Evolutionary conservation across 1,140 invertebrate species (phyloP), one percentile per base, ranked within the genome.

Genomic region (Rhagoletis pomonella): DNA sequence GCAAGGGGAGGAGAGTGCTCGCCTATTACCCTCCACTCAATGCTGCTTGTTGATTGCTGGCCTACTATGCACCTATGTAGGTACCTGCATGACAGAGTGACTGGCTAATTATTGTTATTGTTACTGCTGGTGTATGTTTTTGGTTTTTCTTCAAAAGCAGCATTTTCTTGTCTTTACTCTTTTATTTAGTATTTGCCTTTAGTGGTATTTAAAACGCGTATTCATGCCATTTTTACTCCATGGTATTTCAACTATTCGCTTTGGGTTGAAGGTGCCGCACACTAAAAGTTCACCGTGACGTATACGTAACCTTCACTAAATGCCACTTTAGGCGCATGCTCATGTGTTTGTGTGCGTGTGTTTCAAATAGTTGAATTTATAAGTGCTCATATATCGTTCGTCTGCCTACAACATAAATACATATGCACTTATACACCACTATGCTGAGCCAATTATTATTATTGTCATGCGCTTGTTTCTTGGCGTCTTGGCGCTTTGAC

Each of bases 301-400:
- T 67, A 67, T 67, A 67, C 64, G 29, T 10, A 67, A 67, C 64
- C 64, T 67, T 67, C 64, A 67, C 12, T 39, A 67, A 67, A 67
- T 67, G 19, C 64, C 64, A 67, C 64, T 42, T 67, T 67, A 29
- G n/a, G n/a, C n/a, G n/a, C n/a, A n/a, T 39, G 29, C 29, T 67
- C 2, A 10, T 67, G 19, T 67, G 7, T 39, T 67, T 9, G 9
- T 55, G 50, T 55, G 50, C 4, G 50, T 55, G 50, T 9, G n/a
- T n/a, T n/a, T n/a, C n/a, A n/a, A n/a, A n/a, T n/a, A n/a, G n/a
- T n/a, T n/a, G n/a, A n/a, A n/a, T n/a, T n/a, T n/a, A 55, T 9
- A 55, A n/a, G n/a, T n/a, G 50, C 9, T 4, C 9, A 9, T 55
- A 55, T n/a, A n/a, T n/a, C n/a, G 50, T 4, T 55, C 4, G 19